Percentiles rank a stretch among this genome's conserved stretches.
These are phyloP conservation scores for Ptyas mucosa DNA, from an alignment of 2,113 vertebrate species.

Conservation along the genomic window DNA sequence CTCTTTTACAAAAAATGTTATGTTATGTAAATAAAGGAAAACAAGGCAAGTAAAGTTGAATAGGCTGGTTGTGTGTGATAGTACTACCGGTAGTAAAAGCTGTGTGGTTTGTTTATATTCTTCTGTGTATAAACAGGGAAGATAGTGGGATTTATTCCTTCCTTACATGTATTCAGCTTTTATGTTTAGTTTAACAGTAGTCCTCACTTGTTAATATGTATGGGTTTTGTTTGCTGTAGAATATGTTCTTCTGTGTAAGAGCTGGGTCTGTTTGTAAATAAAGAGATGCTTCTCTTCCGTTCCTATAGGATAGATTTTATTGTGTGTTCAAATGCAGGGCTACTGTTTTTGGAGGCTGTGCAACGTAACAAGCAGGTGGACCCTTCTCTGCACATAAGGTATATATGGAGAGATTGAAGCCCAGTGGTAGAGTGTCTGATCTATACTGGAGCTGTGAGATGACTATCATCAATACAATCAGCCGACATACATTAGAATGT, in stretches of 20 bases:
- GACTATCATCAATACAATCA: not conserved
- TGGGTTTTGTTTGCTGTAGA: conserved; percentile 16
- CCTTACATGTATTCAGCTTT: conserved; percentile 8
- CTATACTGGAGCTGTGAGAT: not conserved
- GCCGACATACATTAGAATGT: not conserved
- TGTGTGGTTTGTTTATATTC: not conserved
- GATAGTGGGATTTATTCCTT: not conserved
- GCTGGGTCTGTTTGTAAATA: conserved; percentile 40
- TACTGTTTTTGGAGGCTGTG: not conserved
- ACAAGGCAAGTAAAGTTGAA: not conserved
- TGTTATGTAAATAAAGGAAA: not conserved
- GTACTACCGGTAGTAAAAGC: not conserved
- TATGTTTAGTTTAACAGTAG: conserved; percentile 19
- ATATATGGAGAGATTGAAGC: not conserved
- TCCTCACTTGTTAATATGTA: conserved; percentile 49
- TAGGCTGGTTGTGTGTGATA: not conserved
- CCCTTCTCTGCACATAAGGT: no score
- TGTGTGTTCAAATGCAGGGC: not conserved
- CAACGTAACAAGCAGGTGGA: no score
- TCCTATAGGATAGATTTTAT: not conserved
- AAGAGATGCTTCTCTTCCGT: not conserved
- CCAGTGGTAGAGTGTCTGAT: not conserved
- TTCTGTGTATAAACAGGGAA: not conserved
- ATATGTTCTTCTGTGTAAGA: conserved; percentile 23
- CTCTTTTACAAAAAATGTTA: conserved; percentile 18